These are phyloP conservation scores for Chrysochloris asiatica DNA, from an alignment of 2,113 vertebrate genomes.

Conservation along the genomic window DNA sequence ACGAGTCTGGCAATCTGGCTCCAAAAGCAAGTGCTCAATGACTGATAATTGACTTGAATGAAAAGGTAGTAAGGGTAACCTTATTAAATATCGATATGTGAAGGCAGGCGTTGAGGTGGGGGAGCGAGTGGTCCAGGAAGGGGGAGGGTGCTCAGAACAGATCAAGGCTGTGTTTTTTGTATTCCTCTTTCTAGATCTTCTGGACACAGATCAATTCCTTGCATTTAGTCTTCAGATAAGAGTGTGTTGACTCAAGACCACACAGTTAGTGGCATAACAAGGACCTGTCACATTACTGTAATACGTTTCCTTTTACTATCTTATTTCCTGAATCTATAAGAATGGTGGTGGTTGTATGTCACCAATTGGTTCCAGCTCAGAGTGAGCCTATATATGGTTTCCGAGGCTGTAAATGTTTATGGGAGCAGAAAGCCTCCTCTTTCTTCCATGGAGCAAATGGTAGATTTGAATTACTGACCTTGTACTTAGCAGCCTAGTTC, in stretches of 20 bases:
- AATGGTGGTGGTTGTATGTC: too few species aligned
- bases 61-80: background rate
- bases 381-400: too few species aligned
- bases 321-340: background rate
- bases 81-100: background rate
- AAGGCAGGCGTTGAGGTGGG: background rate
- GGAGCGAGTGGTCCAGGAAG: background rate
- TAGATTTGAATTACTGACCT: too few species aligned
- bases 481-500: too few species aligned
- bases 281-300: background rate
- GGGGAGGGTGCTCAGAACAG: background rate
- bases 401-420: too few species aligned
- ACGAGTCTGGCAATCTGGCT: background rate
- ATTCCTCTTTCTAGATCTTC: conserved; percentile 44
- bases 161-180: background rate
- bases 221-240: background rate
- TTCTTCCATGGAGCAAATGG: too few species aligned
- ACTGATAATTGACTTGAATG: background rate
- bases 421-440: too few species aligned
- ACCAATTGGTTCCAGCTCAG: too few species aligned
- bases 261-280: background rate
- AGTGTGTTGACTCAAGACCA: background rate
- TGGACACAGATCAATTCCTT: background rate
- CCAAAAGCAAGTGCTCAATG: background rate
- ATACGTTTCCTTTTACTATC: background rate